These are phyloP conservation scores for Chrysogorgia sp. DNA, from an alignment of 92 coral and sea anemone genomes.

Conservation along the genomic window DNA sequence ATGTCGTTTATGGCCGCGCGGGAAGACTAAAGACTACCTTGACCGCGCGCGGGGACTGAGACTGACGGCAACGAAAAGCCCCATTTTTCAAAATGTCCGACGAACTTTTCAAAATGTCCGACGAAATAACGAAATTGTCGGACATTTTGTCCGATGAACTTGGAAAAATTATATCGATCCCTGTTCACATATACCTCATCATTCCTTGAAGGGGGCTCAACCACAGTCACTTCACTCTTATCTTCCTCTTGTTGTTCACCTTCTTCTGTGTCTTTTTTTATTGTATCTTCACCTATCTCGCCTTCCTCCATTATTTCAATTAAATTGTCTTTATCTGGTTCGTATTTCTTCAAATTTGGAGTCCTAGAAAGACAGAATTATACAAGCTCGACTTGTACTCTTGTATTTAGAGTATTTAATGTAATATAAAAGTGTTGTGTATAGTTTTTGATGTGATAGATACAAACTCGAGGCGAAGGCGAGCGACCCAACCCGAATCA, in stretches of 20 bases:
- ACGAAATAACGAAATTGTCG: too few species aligned
- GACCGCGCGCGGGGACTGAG: too few species aligned
- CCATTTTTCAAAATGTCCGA: too few species aligned
- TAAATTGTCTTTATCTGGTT: conserved; percentile 76
- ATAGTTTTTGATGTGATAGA: too few species aligned
- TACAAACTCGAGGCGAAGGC: too few species aligned
- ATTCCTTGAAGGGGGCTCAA: background rate
- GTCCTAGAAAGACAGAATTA: conserved; percentile 53
- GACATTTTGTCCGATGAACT: background rate
- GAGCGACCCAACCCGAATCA: too few species aligned
- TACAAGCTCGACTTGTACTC: background rate
- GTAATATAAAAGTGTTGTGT: too few species aligned
- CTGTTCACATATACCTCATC: background rate
- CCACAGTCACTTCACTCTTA: conserved; percentile 57
- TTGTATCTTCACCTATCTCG: conserved; percentile 72
- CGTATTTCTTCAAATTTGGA: conserved; percentile 83
- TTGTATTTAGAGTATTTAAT: too few species aligned
- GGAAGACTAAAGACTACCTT: too few species aligned
- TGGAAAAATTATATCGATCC: background rate
- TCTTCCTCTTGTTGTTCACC: conserved; percentile 45
- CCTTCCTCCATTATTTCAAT: conserved; percentile 93
- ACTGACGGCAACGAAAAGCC: too few species aligned
- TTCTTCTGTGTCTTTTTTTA: conserved; percentile 47
- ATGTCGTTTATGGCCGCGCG: too few species aligned
- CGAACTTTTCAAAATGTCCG: too few species aligned